Evolutionary conservation across 2,797 vertebrate genomes (phyloP), one percentile per base, ranked within the genome.

Genomic region (Thaleichthys pacificus): DNA sequence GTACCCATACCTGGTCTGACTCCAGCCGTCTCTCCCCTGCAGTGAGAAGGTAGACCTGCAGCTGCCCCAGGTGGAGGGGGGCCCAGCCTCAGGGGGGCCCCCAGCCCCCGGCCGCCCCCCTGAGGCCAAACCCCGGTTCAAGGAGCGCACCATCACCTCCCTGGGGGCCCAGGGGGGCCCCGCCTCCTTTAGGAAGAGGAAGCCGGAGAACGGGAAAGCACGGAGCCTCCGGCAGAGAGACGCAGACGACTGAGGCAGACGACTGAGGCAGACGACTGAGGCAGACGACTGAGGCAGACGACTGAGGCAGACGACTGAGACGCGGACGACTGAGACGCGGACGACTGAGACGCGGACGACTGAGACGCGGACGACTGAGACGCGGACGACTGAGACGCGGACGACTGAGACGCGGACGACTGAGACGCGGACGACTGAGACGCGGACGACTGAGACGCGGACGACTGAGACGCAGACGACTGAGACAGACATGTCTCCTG

Each of bases 71-170:
- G 79, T 88, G 35, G 94, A 96, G 17, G 71, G 82, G 88, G 64
- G 71, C 65, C 87, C 85, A 69, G 87, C 80, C 11, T 47, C 42
- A 3, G 11, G 12, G 3, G 42, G 68, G 91, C 80, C 82, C 93
- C 90, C 22, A 87, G 0, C 73, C 83, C 1, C 3, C 88, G 71
- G 91, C 1, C 60, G 77, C 38, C 89, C 90, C 0, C 86, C 90
- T 0, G 94, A 96, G 69, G 91, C 90, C 0, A 94, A 94, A 80
- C 80, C 94, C 2, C 94, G 94, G 79, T 99, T 98, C 89, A 96
- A 89, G 84, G 97, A 99, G 78, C 97, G 97, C 75, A 89, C 95
- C 79, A 96, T 99, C 85, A 97, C 95, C 17, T 97, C 95, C 2
- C 95, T 98, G 1, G 96, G 95, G 71, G 91, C 3, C 17, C 15